Evolutionary conservation across 2,888 invertebrate genomes (phyloP), one percentile per base, ranked within the genome.

Genomic region (Drosophila incognita): DNA sequence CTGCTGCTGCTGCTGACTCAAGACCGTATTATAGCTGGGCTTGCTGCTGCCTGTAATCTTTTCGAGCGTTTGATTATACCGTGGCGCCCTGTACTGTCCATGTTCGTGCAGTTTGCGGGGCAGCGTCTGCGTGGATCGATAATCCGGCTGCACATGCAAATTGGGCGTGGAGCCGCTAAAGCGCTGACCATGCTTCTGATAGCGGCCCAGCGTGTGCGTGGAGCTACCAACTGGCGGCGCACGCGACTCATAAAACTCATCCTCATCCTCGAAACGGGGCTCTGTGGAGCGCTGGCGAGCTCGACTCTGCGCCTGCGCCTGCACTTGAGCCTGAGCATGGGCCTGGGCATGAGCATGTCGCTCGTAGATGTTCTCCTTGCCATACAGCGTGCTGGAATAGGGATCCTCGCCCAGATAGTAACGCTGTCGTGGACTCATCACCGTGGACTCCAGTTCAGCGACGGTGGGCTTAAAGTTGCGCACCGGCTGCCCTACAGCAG

Each of bases 341-440:
- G 53, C 35, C 15, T 52, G 64, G 1, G 21, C 56, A 11, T 46
- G 64, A 11, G 75, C 73, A 56, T 74, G 74, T 1, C 89, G 79
- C 58, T 96, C 96, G 94, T 97, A 97, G 92, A 97, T 96, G 93
- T 96, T 96, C 93, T 97, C 97, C 89, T 96, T 95, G 75, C 97
- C 97, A 93, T 96, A 97, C 91, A 97, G 96, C 93, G 96, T 96
- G 31, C 96, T 95, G 67, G 96, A 96, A 93, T 97, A 97, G 35
- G 97, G 97, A 94, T 97, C 97, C 93, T 97, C 97, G 46, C 97
- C 97, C 81, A 97, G 94, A 93, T 97, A 97, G 93, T 97, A 97
- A 81, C 96, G 95, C 91, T 96, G 96, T 76, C 96, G 94, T 15
- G 96, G 96, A 76, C 93, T 94, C n/a, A 92, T 91, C 15, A 92